Conservation (phyloP, 2,113 vertebrate genomes). For the Furnarius figulus region DNA sequence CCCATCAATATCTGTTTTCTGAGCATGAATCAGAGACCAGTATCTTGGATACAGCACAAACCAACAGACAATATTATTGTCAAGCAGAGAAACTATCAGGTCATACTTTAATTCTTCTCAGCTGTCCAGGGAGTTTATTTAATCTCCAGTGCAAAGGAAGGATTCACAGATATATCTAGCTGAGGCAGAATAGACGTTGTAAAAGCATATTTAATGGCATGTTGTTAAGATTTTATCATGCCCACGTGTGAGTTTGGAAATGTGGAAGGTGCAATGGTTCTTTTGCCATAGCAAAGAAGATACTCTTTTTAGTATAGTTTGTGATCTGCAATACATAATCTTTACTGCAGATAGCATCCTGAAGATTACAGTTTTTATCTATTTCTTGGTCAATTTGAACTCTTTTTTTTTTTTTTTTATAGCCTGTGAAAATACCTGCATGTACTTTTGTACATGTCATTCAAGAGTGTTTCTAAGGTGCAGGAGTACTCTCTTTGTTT, state of each 20-base stretch:
- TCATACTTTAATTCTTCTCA: slow-evolving; percentile 50
- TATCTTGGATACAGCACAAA: slow-evolving; percentile 56
- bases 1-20: slow-evolving; percentile 42
- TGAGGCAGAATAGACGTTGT: neutral
- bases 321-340: slow-evolving; percentile 7
- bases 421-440: neutral
- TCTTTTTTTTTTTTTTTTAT: neutral
- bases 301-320: neutral
- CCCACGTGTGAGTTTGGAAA: neutral
- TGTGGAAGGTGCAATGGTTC: neutral
- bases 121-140: slow-evolving; percentile 22
- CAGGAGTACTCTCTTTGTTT: neutral
- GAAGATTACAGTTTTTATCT: slow-evolving; percentile 30
- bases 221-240: slow-evolving; percentile 57
- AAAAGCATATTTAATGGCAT: slow-evolving; percentile 46
- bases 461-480: neutral
- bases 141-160: slow-evolving; percentile 39
- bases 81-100: slow-evolving; percentile 35
- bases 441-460: neutral
- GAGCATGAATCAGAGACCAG: slow-evolving; percentile 33
- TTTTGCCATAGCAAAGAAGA: neutral
- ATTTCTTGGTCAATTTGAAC: slow-evolving; percentile 17
- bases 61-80: slow-evolving; percentile 36
- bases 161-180: slow-evolving; percentile 24
- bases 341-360: slow-evolving; percentile 8